A percentile compares a stretch with the other conserved stretches of the same genome.
phyloP scores from a whole-genome alignment of 2,888 invertebrate species.

The Athalia rosae region DNA sequence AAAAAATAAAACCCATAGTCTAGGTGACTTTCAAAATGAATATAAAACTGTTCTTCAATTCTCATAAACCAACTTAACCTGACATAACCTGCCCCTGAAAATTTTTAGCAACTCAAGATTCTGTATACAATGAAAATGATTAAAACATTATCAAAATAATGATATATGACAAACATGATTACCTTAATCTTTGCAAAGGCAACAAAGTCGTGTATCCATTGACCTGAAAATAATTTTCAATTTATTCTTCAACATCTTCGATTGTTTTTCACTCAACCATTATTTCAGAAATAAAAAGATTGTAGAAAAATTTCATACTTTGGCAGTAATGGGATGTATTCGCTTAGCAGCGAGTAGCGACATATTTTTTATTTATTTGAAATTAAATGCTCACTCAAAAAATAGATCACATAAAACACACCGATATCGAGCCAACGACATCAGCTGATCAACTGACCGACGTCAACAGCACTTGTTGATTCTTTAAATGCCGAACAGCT shows the following conservation, averaged over 20 bases:
- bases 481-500: neutral
- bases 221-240: slow-evolving; percentile 13
- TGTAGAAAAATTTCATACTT: slow-evolving; percentile 8
- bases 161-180: neutral
- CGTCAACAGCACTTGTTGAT: neutral
- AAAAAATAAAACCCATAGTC: too few species aligned
- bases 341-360: slow-evolving; percentile 29
- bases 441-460: neutral
- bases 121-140: too few species aligned
- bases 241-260: neutral
- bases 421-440: too few species aligned
- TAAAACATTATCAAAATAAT: neutral
- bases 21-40: too few species aligned
- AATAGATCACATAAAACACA: neutral
- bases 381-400: neutral
- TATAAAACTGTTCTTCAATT: too few species aligned
- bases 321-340: slow-evolving; percentile 9
- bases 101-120: too few species aligned
- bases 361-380: slow-evolving; percentile 4
- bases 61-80: too few species aligned
- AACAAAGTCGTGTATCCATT: slow-evolving; percentile 16
- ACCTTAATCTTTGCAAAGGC: slow-evolving; percentile 17
- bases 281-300: neutral
- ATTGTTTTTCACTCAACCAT: neutral
- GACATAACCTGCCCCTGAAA: too few species aligned